A percentile compares a stretch with the other conserved stretches of the same genome.
These are phyloP conservation scores for Oncorhynchus nerka DNA, from an alignment of 2,113 vertebrate species.

Conservation along the genomic window DNA sequence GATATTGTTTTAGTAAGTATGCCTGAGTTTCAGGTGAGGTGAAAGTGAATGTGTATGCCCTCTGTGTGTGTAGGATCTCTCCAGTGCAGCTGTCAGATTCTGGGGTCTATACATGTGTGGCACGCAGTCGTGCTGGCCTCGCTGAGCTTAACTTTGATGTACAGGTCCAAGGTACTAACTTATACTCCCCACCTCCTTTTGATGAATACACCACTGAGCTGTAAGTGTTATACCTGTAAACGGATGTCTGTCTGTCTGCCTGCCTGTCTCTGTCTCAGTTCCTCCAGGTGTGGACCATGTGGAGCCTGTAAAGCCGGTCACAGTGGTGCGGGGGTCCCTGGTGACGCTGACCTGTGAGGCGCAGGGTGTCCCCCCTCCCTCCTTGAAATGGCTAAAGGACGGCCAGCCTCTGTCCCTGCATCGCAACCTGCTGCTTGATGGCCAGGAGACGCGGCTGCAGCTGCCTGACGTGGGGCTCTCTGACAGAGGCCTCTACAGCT, in stretches of 20 bases:
- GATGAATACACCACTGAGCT: background rate
- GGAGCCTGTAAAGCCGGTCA: constrained; percentile 74
- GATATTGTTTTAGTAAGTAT: background rate
- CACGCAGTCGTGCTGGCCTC: constrained; percentile 81
- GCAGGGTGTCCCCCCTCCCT: constrained; percentile 77
- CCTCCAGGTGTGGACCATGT: constrained; percentile 77
- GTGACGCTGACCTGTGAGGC: constrained; percentile 85
- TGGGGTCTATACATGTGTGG: constrained; percentile 84
- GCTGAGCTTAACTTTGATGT: constrained; percentile 81
- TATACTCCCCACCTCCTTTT: background rate
- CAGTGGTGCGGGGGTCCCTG: constrained; percentile 75
- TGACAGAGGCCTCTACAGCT: constrained; percentile 83
- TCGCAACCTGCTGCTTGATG: constrained; percentile 64
- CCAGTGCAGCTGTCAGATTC: constrained; percentile 80
- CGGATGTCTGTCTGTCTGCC: background rate
- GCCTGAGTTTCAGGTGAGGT: constrained; percentile 1
- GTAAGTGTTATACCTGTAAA: background rate
- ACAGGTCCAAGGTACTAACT: constrained; percentile 78
- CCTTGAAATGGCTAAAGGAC: constrained; percentile 85
- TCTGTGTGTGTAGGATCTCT: constrained; percentile 77
- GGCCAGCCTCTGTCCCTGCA: constrained; percentile 74
- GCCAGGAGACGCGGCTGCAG: constrained; percentile 71
- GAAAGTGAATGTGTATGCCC: constrained; percentile 14
- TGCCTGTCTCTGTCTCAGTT: constrained; percentile 56
- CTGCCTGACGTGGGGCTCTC: constrained; percentile 62